A percentile compares a stretch with the other conserved stretches of the same genome.
Conservation (phyloP, 2,888 invertebrate species). For the Morpho deidamia region DNA sequence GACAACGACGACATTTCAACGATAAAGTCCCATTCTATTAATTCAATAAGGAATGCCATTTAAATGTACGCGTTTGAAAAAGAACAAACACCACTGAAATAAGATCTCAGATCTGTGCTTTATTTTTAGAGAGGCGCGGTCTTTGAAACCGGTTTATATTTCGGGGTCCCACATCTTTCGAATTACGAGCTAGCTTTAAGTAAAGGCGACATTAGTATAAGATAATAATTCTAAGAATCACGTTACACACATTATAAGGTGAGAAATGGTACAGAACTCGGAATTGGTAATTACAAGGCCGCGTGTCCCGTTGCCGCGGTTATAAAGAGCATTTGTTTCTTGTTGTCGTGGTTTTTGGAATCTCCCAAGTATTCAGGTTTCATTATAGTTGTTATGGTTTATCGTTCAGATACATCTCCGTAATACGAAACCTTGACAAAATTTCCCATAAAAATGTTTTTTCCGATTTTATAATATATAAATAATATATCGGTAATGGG, state of each 20-base stretch:
- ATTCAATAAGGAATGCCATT: conserved; percentile 43
- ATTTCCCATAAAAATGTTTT: background rate
- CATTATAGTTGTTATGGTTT: conserved; percentile 16
- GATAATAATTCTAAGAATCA: conserved; percentile 64
- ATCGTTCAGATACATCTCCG: background rate
- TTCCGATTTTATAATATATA: too few relatives aligned
- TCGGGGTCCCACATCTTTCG: conserved; percentile 46
- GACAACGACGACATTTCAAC: conserved; percentile 38
- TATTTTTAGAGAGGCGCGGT: conserved; percentile 27
- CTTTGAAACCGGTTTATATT: conserved; percentile 31
- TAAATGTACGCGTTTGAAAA: conserved; percentile 34
- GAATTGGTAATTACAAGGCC: conserved; percentile 55
- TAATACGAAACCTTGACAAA: conserved; percentile 4
- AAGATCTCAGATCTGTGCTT: conserved; percentile 31
- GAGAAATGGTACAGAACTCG: conserved; percentile 47
- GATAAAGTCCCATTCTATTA: conserved; percentile 43
- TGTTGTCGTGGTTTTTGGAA: conserved; percentile 32
- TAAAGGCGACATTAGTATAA: conserved; percentile 49
- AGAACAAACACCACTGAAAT: conserved; percentile 36
- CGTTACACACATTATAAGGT: conserved; percentile 44
- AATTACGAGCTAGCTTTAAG: conserved; percentile 53
- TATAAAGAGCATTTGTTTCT: conserved; percentile 43
- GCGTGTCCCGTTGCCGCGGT: conserved; percentile 33
- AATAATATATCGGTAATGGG: too few relatives aligned
- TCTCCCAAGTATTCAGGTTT: conserved; percentile 24